phyloP scores from a whole-genome alignment of 2,888 invertebrate genomes.

The Apodemia zela region DNA sequence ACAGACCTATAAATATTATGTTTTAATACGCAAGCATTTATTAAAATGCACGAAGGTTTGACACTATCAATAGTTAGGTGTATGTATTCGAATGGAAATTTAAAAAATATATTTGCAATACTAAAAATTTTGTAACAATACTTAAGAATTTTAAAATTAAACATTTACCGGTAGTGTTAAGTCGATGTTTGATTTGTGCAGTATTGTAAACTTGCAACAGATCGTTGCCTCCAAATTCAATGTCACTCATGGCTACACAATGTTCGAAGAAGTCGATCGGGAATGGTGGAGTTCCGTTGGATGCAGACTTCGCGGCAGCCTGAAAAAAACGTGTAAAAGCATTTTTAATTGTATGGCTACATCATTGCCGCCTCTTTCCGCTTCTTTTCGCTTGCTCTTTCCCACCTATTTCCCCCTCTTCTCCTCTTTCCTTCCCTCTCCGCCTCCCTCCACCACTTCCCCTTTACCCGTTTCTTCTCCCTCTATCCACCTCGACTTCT shows the following conservation, averaged over 20 bases:
- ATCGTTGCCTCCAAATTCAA: conserved; percentile 97
- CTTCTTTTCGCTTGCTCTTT: too few species aligned
- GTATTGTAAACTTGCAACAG: conserved; percentile 96
- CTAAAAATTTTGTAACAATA: too few species aligned
- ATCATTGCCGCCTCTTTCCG: too few species aligned
- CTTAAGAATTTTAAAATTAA: neutral
- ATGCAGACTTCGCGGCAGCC: conserved; percentile 63
- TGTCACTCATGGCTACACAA: conserved; percentile 93
- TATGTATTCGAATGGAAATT: conserved; percentile 1
- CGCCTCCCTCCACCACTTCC: too few species aligned
- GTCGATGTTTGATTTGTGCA: conserved; percentile 94
- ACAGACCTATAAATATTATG: conserved; percentile 83
- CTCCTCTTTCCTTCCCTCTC: too few species aligned
- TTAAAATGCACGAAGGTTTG: neutral
- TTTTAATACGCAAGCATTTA: neutral
- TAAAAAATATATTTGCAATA: neutral
- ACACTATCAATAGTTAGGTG: neutral
- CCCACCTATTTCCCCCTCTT: too few species aligned
- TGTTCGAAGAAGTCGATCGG: conserved; percentile 99
- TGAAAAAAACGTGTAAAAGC: conserved; percentile 29
- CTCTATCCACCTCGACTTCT: too few species aligned
- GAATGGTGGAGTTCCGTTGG: conserved; percentile 86
- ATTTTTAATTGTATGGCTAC: too few species aligned
- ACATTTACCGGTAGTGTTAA: conserved; percentile 83
- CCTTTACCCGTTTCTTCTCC: too few species aligned